A percentile compares a stretch with the other conserved stretches of the same genome.
phyloP scores from a whole-genome alignment of 1,140 invertebrate species.

The Eurytemora carolleeae region DNA sequence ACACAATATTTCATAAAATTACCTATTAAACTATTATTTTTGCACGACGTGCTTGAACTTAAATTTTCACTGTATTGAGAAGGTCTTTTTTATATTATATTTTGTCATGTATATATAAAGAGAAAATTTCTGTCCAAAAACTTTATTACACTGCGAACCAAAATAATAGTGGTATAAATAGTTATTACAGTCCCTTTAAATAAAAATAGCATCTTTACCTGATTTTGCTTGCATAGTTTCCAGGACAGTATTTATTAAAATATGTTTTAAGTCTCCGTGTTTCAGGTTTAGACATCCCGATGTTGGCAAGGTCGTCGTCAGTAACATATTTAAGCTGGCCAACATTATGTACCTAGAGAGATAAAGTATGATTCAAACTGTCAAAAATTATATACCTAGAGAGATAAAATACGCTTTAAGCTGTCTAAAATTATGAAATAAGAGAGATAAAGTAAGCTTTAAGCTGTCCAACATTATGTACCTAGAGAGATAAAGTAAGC shows the following conservation, averaged over 20 bases:
- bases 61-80: neutral
- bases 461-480: neutral
- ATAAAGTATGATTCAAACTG: neutral
- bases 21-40: neutral
- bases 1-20: too few relatives aligned
- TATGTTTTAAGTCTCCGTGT: slow-evolving; percentile 76
- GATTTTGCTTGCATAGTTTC: slow-evolving; percentile 75
- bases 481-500: too few relatives aligned
- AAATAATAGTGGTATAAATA: neutral
- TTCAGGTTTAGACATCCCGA: slow-evolving; percentile 89
- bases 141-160: neutral
- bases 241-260: slow-evolving; percentile 76
- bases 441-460: neutral
- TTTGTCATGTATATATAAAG: neutral
- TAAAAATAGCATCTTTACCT: slow-evolving; percentile 36
- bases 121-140: neutral
- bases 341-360: slow-evolving; percentile 53
- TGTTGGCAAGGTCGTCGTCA: slow-evolving; percentile 66
- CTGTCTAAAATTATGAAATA: too few relatives aligned
- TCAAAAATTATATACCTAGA: neutral
- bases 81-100: neutral
- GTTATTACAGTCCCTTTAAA: too few relatives aligned
- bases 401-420: too few relatives aligned
- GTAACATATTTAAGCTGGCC: slow-evolving; percentile 90
- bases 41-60: too few relatives aligned